Evolutionary conservation across 2,113 vertebrate species (phyloP).

Genomic region (Himantopus leucocephalus): DNA sequence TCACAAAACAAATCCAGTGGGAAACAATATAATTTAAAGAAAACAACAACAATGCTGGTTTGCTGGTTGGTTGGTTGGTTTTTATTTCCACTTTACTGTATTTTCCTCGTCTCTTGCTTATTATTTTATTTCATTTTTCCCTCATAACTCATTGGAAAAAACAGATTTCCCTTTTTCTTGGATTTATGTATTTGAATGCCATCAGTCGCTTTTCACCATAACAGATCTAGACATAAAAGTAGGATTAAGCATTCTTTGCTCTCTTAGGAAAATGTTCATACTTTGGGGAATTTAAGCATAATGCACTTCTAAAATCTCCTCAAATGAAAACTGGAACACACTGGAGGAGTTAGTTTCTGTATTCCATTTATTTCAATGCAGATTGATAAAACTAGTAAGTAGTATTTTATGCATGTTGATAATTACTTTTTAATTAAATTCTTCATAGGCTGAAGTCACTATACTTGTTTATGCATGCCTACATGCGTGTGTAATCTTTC

Average conservation of each 20-base stretch:
- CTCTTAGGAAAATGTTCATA: constrained; percentile 40
- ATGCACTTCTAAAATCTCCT: constrained; percentile 6
- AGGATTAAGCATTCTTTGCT: constrained; percentile 52
- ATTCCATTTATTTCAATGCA: not conserved
- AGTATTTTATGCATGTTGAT: not conserved
- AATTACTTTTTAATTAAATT: constrained; percentile 57
- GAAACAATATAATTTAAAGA: not conserved
- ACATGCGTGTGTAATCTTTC: not conserved
- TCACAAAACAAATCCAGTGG: not conserved
- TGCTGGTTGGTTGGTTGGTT: not conserved
- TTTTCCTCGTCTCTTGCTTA: not conserved
- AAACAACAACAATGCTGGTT: not conserved
- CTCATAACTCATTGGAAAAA: not conserved
- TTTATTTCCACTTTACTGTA: not conserved
- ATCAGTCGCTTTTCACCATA: not conserved
- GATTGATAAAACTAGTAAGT: not conserved
- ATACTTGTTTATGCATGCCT: not conserved
- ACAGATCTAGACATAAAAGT: not conserved
- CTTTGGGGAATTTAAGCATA: constrained; percentile 33
- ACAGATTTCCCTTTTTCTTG: not conserved
- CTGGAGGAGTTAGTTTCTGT: not conserved
- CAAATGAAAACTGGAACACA: not conserved
- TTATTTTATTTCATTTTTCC: not conserved
- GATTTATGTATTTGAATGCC: not conserved
- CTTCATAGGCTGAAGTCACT: not conserved